Percentiles rank a stretch among this genome's conserved stretches.
Evolutionary conservation across 2,888 invertebrate species (phyloP).

Genomic region (Agapetus fuscipes): DNA sequence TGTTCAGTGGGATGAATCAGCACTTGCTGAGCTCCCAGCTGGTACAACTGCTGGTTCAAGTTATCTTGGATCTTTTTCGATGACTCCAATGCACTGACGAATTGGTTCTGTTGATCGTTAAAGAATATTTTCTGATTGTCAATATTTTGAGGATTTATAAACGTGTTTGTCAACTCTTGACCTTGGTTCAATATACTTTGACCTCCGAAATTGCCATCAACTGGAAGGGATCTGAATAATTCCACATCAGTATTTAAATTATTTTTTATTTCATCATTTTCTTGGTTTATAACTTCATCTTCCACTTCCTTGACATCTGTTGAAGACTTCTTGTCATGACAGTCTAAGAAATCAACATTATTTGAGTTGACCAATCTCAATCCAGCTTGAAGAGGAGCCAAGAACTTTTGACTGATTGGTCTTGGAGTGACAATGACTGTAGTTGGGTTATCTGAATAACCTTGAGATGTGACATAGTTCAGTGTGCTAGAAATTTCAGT

Average conservation of each 20-base stretch:
- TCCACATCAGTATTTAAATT: constrained; percentile 46
- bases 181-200: constrained; percentile 1
- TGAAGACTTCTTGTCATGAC: constrained; percentile 29
- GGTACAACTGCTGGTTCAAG: constrained; percentile 29
- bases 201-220: constrained; percentile 28
- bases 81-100: constrained; percentile 33
- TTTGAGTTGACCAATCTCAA: constrained; percentile 43
- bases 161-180: constrained; percentile 1
- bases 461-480: constrained; percentile 7
- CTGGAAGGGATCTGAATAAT: constrained; percentile 54
- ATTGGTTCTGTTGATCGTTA: constrained; percentile 26
- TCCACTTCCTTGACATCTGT: constrained; percentile 34
- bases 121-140: constrained; percentile 2
- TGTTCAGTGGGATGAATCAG: constrained; percentile 28
- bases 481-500: constrained; percentile 22
- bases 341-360: constrained; percentile 31
- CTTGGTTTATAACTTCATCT: constrained; percentile 32
- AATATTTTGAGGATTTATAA: too few species aligned
- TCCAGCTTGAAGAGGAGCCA: constrained; percentile 52
- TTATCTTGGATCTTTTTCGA: constrained; percentile 33
- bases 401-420: constrained; percentile 44
- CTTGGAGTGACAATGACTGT: constrained; percentile 45
- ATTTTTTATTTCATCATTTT: constrained; percentile 16
- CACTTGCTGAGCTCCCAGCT: constrained; percentile 32
- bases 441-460: constrained; percentile 2